Conservation (phyloP, 2,113 vertebrate genomes). For the Lepisosteus oculatus region DNA sequence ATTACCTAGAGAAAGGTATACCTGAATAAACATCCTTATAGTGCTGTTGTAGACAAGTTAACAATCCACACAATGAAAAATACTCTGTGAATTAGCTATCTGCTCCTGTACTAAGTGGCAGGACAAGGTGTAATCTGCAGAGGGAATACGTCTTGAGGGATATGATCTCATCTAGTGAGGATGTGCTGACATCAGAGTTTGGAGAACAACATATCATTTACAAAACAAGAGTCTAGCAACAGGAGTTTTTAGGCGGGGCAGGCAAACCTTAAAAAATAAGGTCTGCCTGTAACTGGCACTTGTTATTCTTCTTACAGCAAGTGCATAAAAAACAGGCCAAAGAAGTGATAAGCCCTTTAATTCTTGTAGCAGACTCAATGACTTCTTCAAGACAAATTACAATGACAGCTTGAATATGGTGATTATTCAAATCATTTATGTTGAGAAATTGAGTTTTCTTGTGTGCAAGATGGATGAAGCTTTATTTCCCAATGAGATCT, state of each 20-base stretch:
- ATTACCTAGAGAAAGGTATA: slow-evolving; percentile 7
- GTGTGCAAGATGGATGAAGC: too few species aligned
- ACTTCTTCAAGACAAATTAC: too few species aligned
- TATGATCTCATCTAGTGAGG: neutral
- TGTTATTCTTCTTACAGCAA: too few species aligned
- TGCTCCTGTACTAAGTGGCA: neutral
- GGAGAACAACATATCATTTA: neutral
- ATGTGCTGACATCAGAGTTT: neutral
- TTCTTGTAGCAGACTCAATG: too few species aligned
- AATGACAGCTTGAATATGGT: too few species aligned
- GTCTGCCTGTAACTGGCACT: neutral
- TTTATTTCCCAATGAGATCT: too few species aligned
- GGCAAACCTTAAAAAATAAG: neutral
- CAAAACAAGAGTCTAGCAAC: neutral
- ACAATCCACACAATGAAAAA: neutral
- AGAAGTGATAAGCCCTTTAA: too few species aligned
- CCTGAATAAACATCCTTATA: slow-evolving; percentile 22
- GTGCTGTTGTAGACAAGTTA: neutral
- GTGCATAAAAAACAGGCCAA: too few species aligned
- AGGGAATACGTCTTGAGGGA: slow-evolving; percentile 5
- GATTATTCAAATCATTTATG: too few species aligned
- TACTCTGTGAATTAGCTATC: neutral
- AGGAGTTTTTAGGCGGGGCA: neutral
- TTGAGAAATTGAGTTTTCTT: too few species aligned
- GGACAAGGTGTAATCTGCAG: slow-evolving; percentile 12